Conservation (phyloP, 35 echinoderm and acorn worm genomes). For the Lytechinus pictus region DNA sequence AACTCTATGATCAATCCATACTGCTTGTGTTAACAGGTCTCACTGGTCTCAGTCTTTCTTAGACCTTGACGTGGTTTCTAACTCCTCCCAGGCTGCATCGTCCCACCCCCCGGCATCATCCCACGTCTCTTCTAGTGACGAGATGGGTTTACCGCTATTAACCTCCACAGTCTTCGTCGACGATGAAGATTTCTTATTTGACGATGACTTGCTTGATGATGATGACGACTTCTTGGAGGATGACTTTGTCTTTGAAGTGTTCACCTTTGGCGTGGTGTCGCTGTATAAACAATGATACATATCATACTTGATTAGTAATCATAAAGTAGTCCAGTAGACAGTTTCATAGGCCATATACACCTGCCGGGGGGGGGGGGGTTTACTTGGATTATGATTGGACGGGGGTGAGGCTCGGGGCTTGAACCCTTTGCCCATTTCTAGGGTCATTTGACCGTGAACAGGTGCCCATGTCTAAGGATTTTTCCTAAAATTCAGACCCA, state of each 20-base stretch:
- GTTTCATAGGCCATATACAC: background rate
- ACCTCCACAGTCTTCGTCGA: background rate
- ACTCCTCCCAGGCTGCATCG: conserved; percentile 92
- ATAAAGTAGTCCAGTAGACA: background rate
- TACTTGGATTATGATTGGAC: too few relatives aligned
- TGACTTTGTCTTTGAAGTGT: background rate
- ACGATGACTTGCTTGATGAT: background rate
- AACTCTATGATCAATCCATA: too few relatives aligned
- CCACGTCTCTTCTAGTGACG: conserved; percentile 91
- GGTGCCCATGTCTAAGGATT: too few relatives aligned
- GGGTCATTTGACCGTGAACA: too few relatives aligned
- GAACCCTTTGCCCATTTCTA: too few relatives aligned
- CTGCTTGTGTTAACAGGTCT: too few relatives aligned
- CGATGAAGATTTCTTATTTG: background rate
- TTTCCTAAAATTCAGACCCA: too few relatives aligned
- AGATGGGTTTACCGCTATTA: conserved; percentile 49
- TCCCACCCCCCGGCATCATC: conserved; percentile 97
- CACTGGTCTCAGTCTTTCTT: conserved; percentile 26
- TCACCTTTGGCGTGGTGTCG: background rate
- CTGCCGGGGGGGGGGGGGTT: too few relatives aligned
- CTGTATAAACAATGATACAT: background rate
- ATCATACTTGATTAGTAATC: too few relatives aligned
- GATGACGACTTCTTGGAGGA: background rate
- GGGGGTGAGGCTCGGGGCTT: too few relatives aligned
- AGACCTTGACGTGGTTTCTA: conserved; percentile 68